Evolutionary conservation across 2,113 vertebrate genomes (phyloP), one percentile per base, ranked within the genome.

Genomic region (Capreolus pygargus): DNA sequence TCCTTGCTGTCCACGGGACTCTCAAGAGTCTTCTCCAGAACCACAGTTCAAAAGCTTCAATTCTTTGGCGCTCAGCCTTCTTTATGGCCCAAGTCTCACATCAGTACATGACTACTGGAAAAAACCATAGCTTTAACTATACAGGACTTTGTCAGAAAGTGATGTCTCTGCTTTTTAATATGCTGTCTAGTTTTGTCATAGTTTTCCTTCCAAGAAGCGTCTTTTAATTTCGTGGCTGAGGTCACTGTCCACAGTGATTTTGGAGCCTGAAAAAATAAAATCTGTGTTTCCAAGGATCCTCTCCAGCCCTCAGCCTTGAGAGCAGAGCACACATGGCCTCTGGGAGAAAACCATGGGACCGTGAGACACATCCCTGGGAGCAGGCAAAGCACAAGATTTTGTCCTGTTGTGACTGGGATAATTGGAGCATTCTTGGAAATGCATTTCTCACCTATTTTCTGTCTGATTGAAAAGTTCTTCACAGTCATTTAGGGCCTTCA

Each of bases 391-490:
- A 85, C 95, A 70, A 57, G 83, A 86, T 89, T 89, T 74, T 30
- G 89, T 97, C 91, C 96, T 93, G 45, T 91, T 83, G 78, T 95
- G 97, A 76, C 3, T 84, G 76, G 95, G 86, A 96, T 98, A 97
- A 98, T 96, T 97, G 97, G 93, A 52, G 39, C 95, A 95, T 93
- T 97, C 95, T 97, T 30, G 39, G 87, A 97, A 97, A 98, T 96
- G 96, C 96, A 97, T 95, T 96, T 97, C 97, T 97, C 96, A 96
- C 97, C 93, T 97, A 94, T 98, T 96, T 96, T 97, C 96, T 94
- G 82, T 98, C 97, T 97, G 97, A 96, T 91, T 96, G 96, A 74
- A 97, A 96, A 79, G 96, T 91, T 84, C 95, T 97, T 91, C 91
- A 86, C 83, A 82, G 95, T 89, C 95, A 97, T 97, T 97, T 93